These are phyloP conservation scores for Papilio xuthus DNA, from an alignment of 1,140 invertebrate genomes.

Conservation along the genomic window DNA sequence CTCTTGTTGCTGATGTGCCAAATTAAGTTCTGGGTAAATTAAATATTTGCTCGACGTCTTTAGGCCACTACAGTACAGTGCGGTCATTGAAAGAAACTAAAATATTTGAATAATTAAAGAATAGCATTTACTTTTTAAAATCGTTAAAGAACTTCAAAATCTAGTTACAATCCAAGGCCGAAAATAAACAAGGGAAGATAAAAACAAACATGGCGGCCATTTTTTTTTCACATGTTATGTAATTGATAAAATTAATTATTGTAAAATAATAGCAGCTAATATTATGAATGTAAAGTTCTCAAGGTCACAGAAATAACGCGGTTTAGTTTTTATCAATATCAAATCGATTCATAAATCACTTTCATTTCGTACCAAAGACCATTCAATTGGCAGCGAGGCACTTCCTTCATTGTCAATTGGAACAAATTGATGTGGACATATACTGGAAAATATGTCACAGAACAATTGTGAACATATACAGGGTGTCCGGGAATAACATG, in stretches of 20 bases:
- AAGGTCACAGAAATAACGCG: no score
- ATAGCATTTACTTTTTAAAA: no score
- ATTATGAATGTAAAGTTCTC: no score
- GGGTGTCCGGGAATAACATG: no score
- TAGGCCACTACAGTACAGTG: background rate
- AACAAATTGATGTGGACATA: slow-evolving; percentile 31
- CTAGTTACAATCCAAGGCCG: no score
- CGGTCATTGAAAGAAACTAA: background rate
- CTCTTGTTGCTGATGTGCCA: background rate
- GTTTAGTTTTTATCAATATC: background rate
- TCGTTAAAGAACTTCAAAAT: no score
- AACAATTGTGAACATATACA: background rate
- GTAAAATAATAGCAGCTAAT: no score
- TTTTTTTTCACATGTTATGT: no score
- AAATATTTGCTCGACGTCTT: background rate
- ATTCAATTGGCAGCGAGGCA: slow-evolving; percentile 29
- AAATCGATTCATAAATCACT: slow-evolving; percentile 21
- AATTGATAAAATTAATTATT: no score
- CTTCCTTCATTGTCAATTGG: slow-evolving; percentile 29
- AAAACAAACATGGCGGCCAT: no score
- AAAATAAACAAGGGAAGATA: no score
- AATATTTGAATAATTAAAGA: background rate
- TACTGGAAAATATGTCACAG: slow-evolving; percentile 1
- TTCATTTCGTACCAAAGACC: background rate
- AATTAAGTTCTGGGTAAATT: background rate